Conservation (phyloP, 2,113 vertebrate species). For the Podocnemis expansa region DNA sequence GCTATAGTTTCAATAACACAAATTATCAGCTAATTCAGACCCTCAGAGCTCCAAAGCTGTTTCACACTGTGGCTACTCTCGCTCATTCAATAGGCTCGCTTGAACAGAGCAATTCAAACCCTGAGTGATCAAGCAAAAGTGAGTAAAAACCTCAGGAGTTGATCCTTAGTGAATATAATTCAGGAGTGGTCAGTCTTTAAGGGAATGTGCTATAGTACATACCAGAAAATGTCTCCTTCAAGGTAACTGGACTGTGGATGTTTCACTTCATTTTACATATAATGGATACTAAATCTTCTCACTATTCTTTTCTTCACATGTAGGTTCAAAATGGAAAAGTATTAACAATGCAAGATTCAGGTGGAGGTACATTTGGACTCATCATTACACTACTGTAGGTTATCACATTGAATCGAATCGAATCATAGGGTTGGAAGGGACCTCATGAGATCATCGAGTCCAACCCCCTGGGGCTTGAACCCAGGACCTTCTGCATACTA, state of each 20-base stretch:
- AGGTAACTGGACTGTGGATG: constrained; percentile 8
- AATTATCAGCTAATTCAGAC: constrained; percentile 8
- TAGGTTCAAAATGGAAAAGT: constrained; percentile 6
- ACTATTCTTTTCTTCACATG: constrained; percentile 18
- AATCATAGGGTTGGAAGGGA: no score
- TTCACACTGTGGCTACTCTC: not conserved
- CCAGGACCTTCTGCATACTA: no score
- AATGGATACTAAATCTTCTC: constrained; percentile 18
- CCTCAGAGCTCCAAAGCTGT: not conserved
- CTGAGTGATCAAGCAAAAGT: not conserved
- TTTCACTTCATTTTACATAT: constrained; percentile 24
- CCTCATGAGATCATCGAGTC: no score
- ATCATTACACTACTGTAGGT: not conserved
- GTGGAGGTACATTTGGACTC: constrained; percentile 22
- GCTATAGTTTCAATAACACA: not conserved
- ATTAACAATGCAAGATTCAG: not conserved
- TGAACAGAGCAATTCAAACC: not conserved
- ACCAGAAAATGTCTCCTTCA: constrained; percentile 29
- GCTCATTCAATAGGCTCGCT: not conserved
- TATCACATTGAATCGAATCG: no score
- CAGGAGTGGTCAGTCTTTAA: not conserved
- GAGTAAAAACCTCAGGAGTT: not conserved
- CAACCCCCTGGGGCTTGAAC: no score
- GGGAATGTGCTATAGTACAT: constrained; percentile 38
- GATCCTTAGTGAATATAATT: constrained; percentile 35